Evolutionary conservation across 64 coral and sea anemone species (phyloP).

Genomic region (Stichodactyla helianthus): DNA sequence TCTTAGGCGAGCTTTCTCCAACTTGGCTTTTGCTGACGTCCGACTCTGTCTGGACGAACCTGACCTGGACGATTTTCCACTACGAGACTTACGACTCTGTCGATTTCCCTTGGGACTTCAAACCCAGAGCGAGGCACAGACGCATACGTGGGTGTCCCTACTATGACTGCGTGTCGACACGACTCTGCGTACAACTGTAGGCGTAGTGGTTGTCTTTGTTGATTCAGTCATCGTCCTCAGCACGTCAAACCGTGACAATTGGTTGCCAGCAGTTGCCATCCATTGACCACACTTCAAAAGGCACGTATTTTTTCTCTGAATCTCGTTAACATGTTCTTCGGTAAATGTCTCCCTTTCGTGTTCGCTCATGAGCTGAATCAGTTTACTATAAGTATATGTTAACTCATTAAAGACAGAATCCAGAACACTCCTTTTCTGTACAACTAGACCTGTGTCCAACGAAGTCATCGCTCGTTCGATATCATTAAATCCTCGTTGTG

Average conservation of each 20-base stretch:
- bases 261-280: neutral
- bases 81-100: neutral
- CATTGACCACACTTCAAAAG: neutral
- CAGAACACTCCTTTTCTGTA: neutral
- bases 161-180: neutral
- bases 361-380: neutral
- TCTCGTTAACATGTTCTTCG: neutral
- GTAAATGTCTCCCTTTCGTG: neutral
- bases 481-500: neutral
- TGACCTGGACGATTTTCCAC: neutral
- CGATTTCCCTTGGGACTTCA: neutral
- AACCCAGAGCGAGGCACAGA: neutral
- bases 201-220: neutral
- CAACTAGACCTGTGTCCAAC: neutral
- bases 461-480: neutral
- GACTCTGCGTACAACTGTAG: neutral
- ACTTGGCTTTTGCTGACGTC: neutral
- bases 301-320: neutral
- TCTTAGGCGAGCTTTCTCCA: neutral
- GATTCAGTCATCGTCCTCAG: neutral
- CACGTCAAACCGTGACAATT: neutral
- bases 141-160: neutral
- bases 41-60: neutral
- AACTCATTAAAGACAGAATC: neutral
- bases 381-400: neutral